phyloP scores from a whole-genome alignment of 2,888 invertebrate species.

The Apamea epomidion region DNA sequence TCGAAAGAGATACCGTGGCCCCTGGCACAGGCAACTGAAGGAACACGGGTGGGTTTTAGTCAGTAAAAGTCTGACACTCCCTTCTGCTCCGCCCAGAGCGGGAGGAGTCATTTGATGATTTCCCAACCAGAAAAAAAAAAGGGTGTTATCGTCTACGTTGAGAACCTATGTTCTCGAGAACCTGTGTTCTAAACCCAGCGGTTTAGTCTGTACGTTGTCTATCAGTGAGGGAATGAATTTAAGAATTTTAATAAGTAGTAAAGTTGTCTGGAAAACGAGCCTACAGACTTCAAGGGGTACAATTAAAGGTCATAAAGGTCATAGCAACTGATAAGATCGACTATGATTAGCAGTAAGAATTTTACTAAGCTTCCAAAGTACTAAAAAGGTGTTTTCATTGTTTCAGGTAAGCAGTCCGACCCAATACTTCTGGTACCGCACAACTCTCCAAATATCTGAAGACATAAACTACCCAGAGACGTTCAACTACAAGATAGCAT shows the following conservation, averaged over 20 bases:
- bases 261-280: neutral
- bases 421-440: conserved; percentile 98
- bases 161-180: no score
- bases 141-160: no score
- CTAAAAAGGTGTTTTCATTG: conserved; percentile 64
- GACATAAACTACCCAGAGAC: conserved; percentile 96
- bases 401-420: conserved; percentile 96
- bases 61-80: no score
- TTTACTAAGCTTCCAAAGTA: neutral
- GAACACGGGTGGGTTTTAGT: no score
- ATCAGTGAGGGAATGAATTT: no score
- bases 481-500: conserved; percentile 97
- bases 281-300: neutral
- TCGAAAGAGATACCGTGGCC: no score
- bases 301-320: neutral
- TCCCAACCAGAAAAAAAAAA: no score
- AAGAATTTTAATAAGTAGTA: neutral
- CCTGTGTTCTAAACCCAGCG: no score
- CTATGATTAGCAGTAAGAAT: neutral
- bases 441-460: conserved; percentile 96
- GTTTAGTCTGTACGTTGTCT: no score
- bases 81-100: no score
- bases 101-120: no score
- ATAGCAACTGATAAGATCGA: neutral
- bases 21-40: no score